Base-by-base conservation (phyloP, 2,797 vertebrate genomes). In the Rhodeus uyekii region DNA sequence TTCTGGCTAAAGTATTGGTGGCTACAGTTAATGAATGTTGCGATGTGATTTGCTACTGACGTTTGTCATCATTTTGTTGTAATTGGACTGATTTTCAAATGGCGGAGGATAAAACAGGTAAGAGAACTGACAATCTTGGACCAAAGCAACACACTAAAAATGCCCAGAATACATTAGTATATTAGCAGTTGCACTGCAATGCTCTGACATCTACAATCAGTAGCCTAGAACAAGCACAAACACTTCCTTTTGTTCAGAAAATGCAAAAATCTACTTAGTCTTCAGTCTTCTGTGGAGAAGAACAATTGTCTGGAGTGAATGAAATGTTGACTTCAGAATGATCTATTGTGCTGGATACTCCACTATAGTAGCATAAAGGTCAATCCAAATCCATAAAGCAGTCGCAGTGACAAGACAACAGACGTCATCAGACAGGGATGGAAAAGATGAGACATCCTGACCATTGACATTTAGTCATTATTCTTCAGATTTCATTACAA, bases 311-410 rank as follows among this genome's bases (percentile, higher is more conserved):
- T 6, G 5, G n/a, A 67, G 65, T 22, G 36, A 69, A 69, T 34
- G 8, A 24, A 44, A 46, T 27, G 14, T 44, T 60, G 65, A 58
- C 38, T 27, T 80, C 46, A 38, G 29, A 34, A 55, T 78, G 34
- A 68, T 6, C 19, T 38, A 36, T n/a, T 77, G 24, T 63, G 24
- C 24, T 12, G 14, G 13, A 73, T 38, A 22, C 13, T 60, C 53
- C 53, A 42, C 16, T 27, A 8, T 9, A 72, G 1, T 12, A 39
- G 39, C 5, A 6, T 73, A 63, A 61, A 80, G 39, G 39, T 79
- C 77, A 55, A 19, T 50, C 32, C 18, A 38, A 32, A 46, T 67
- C n/a, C 61, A 68, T 42, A 48, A 78, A 79, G 22, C 36, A 67
- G 76, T 55, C n/a, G 18, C 5, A 19, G 14, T 60, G 73, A 76